Percentiles rank a stretch among this genome's conserved stretches.
Conservation (phyloP, 2,888 invertebrate genomes). For the Drosophila setosimentum region DNA sequence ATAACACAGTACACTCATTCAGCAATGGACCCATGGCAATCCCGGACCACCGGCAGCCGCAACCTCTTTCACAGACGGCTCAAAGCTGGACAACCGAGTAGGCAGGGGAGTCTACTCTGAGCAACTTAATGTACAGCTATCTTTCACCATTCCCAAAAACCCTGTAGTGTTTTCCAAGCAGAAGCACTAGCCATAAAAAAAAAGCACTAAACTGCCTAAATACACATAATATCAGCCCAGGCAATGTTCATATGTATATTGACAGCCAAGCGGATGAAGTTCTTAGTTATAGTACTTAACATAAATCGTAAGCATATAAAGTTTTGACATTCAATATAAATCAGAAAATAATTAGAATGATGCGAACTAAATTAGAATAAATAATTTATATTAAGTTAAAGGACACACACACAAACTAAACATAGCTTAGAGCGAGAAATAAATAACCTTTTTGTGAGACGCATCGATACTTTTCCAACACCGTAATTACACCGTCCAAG, state of each 20-base stretch:
- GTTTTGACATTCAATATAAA: background rate
- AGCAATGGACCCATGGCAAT: no score
- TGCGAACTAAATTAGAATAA: background rate
- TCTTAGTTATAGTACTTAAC: background rate
- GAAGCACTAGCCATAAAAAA: background rate
- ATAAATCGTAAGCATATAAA: background rate
- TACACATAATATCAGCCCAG: background rate
- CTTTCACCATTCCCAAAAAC: background rate
- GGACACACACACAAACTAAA: background rate
- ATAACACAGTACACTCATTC: no score
- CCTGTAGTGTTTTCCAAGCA: background rate
- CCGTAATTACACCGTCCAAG: slow-evolving; percentile 45
- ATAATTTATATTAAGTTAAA: background rate
- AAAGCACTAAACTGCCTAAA: background rate
- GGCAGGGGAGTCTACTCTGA: no score
- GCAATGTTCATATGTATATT: background rate
- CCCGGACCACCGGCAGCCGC: no score
- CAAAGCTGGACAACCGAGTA: no score
- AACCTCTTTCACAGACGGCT: no score
- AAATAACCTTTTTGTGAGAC: slow-evolving; percentile 24
- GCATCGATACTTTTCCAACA: slow-evolving; percentile 6
- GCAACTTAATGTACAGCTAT: no score
- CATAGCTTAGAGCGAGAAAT: slow-evolving; percentile 20
- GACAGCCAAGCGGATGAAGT: background rate
- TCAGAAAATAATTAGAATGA: background rate